Conservation (phyloP, 2,888 invertebrate species). For the Drosophila neonasuta region DNA sequence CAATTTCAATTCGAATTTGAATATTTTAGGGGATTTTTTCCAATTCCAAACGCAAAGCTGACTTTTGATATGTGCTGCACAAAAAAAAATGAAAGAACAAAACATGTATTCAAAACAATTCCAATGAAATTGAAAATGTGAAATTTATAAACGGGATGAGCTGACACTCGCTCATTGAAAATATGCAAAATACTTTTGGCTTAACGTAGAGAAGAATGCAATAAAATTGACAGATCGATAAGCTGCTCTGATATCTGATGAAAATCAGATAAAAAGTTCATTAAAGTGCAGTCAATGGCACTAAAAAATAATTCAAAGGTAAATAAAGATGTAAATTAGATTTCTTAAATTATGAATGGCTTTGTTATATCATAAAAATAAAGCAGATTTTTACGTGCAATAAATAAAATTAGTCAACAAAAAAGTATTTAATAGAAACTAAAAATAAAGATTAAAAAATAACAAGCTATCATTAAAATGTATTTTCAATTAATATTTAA, state of each 20-base stretch:
- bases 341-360: neutral
- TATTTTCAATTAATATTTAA: too few relatives aligned
- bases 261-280: neutral
- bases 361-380: too few relatives aligned
- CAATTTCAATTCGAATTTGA: slow-evolving; percentile 52
- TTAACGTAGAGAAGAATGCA: neutral
- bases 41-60: slow-evolving; percentile 18
- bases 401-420: too few relatives aligned
- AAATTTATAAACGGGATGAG: slow-evolving; percentile 2
- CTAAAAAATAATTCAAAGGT: neutral
- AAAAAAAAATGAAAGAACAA: slow-evolving; percentile 5
- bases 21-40: slow-evolving; percentile 27
- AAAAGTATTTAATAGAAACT: too few relatives aligned
- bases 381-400: too few relatives aligned
- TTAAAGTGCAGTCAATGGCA: neutral
- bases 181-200: slow-evolving; percentile 4
- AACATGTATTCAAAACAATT: slow-evolving; percentile 34
- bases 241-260: neutral
- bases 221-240: neutral
- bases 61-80: slow-evolving; percentile 24
- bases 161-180: slow-evolving; percentile 10
- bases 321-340: neutral
- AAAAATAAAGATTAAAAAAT: neutral
- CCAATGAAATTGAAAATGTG: slow-evolving; percentile 18
- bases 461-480: too few relatives aligned